A percentile compares a stretch with the other conserved stretches of the same genome.
phyloP scores from a whole-genome alignment of 2,113 vertebrate species.

The Psittacus erithacus region DNA sequence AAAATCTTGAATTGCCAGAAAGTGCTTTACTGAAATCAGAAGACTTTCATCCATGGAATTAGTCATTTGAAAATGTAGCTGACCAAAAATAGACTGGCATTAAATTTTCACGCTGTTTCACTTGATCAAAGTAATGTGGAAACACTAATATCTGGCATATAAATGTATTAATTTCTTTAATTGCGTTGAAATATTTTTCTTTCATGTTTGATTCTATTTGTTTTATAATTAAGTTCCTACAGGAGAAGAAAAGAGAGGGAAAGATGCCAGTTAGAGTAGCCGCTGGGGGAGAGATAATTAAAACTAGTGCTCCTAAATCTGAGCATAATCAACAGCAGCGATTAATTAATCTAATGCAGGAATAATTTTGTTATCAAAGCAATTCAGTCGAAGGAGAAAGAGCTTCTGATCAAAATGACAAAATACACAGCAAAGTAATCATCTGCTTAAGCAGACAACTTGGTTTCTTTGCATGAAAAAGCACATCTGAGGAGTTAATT shows the following conservation, averaged over 20 bases:
- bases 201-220: constrained; percentile 3
- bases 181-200: not conserved
- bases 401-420: not conserved
- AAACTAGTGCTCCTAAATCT: not conserved
- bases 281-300: not conserved
- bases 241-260: not conserved
- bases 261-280: not conserved
- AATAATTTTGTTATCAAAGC: constrained; percentile 19
- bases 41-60: not conserved
- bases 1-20: not conserved
- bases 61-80: not conserved
- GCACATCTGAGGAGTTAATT: not conserved
- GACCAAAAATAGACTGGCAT: not conserved
- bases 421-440: not conserved
- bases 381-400: not conserved
- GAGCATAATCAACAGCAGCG: not conserved
- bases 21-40: not conserved
- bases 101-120: not conserved
- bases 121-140: not conserved
- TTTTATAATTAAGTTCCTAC: constrained; percentile 4
- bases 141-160: not conserved
- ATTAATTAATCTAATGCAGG: not conserved
- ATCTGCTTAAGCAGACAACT: not conserved
- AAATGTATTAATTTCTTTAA: constrained; percentile 9
- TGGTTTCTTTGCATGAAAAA: not conserved